These are phyloP conservation scores for Spongilla lacustris DNA, from an alignment of 37 sponge, comb jelly and placozoan species.

Conservation along the genomic window DNA sequence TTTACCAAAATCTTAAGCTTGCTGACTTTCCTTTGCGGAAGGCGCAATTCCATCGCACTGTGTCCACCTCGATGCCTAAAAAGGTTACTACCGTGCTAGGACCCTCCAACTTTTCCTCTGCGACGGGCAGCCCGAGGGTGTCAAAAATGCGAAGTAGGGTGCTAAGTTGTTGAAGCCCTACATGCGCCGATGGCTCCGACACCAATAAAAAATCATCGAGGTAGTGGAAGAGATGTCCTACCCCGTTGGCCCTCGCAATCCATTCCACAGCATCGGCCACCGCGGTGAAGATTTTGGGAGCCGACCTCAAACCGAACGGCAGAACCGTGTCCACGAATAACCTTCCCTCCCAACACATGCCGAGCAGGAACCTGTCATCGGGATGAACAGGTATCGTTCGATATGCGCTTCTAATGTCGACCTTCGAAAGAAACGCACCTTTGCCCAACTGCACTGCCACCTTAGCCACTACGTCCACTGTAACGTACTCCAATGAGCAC, in stretches of 20 bases:
- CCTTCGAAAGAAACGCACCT: neutral
- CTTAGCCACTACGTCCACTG: neutral
- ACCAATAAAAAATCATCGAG: neutral
- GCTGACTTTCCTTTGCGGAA: slow-evolving; percentile 14
- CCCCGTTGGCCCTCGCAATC: neutral
- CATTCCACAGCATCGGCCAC: neutral
- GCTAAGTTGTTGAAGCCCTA: neutral
- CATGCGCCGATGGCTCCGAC: neutral
- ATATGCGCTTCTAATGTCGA: neutral
- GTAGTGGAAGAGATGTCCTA: neutral
- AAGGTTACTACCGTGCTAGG: slow-evolving; percentile 22
- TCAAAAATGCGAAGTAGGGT: neutral
- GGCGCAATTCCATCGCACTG: slow-evolving; percentile 16
- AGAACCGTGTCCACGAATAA: slow-evolving; percentile 5
- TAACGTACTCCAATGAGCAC: slow-evolving; percentile 1
- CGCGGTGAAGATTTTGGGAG: slow-evolving; percentile 12
- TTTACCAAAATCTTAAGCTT: neutral
- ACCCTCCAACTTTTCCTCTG: slow-evolving; percentile 18
- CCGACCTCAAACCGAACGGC: slow-evolving; percentile 3
- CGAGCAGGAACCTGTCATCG: neutral
- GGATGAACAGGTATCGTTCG: slow-evolving; percentile 6
- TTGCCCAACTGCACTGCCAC: neutral
- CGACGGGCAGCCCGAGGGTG: slow-evolving; percentile 17
- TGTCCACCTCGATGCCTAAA: slow-evolving; percentile 24
- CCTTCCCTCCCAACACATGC: slow-evolving; percentile 3